These are phyloP conservation scores for Ctenopoma kingsleyae DNA, from an alignment of 2,797 vertebrate species.

Conservation along the genomic window DNA sequence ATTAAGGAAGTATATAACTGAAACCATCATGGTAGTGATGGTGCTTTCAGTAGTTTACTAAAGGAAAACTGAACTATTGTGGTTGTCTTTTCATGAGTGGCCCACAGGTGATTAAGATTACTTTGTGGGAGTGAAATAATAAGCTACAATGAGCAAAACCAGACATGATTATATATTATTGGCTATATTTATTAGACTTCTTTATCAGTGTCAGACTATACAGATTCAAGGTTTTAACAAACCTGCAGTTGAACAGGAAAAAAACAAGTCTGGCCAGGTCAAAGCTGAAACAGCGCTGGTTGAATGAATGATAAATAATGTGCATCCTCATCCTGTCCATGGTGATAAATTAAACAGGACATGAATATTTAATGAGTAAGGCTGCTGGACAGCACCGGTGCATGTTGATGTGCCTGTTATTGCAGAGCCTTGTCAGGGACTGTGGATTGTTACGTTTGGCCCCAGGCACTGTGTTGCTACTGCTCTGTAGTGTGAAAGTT, in stretches of 20 bases:
- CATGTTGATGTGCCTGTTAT: conserved; percentile 60
- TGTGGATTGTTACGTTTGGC: conserved; percentile 7
- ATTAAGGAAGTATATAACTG: conserved; percentile 25
- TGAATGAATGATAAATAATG: conserved; percentile 74
- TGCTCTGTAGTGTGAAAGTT: conserved; percentile 17
- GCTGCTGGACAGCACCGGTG: conserved; percentile 37
- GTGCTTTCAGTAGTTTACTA: conserved; percentile 6
- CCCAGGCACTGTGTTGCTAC: conserved; percentile 7
- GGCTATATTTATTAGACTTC: conserved; percentile 42
- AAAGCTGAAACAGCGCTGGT: conserved; percentile 43
- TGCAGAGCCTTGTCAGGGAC: conserved; percentile 43
- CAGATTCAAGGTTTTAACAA: conserved; percentile 50
- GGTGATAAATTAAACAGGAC: conserved; percentile 66
- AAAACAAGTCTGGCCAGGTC: conserved; percentile 56
- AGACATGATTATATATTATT: conserved; percentile 32
- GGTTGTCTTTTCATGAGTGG: conserved; percentile 21
- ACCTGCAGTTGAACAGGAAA: conserved; percentile 17
- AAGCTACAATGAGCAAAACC: conserved; percentile 29
- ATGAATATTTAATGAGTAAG: conserved; percentile 72
- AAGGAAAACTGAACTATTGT: conserved; percentile 22
- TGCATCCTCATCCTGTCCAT: conserved; percentile 56
- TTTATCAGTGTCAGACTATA: conserved; percentile 35
- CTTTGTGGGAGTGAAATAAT: conserved; percentile 15
- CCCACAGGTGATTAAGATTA: conserved; percentile 13
- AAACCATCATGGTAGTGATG: conserved; percentile 28